Base-by-base conservation (phyloP, 1,140 invertebrate genomes). In the Acyrthosiphon pisum region DNA sequence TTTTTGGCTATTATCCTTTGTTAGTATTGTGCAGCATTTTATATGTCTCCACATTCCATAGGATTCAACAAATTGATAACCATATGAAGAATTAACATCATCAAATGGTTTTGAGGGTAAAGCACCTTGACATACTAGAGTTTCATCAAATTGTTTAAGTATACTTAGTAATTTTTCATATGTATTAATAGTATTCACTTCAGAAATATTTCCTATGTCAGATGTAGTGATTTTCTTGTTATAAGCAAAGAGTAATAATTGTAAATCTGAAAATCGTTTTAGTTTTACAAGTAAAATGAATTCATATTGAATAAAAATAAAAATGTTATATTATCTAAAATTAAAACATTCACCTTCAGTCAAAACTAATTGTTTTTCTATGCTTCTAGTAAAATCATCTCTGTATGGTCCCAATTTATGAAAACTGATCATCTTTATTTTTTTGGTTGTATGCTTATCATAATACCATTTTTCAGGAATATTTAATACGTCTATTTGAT, bases 11-110 rank as follows among this genome's bases (percentile, higher is more conserved):
- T n/a, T 7, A 48, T 87, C 84, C 0, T 87, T n/a, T n/a, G 60
- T 46, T 35, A 87, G 84, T 48, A 87, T 87, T 87, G 30, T 48
- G n/a, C 9, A 48, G 44, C 84, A 87, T 23, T 87, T 87, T 22
- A 48, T 6, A 87, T 87, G 84, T 87, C 84, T 87, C 44, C 44
- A 48, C 44, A 87, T 48, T 22, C 84, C 44, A 87, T 48, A 87
- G 6, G 84, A 87, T 87, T 87, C 84, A 87, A 87, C 84, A 87
- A 30, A 46, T 87, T 87, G 44, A n/a, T 87, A n/a, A 18, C 44
- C 84, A 48, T 87, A 48, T 44, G 37, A 41, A 20, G 84, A 48
- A n/a, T 87, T 30, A n/a, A 46, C 9, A n/a, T 87, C 44, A 87
- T 48, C n/a, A 20, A 48, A 20, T 48, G 20, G 26, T 2, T 46